Base-by-base conservation (phyloP, 2,797 vertebrate species). In the Trematomus bernacchii region DNA sequence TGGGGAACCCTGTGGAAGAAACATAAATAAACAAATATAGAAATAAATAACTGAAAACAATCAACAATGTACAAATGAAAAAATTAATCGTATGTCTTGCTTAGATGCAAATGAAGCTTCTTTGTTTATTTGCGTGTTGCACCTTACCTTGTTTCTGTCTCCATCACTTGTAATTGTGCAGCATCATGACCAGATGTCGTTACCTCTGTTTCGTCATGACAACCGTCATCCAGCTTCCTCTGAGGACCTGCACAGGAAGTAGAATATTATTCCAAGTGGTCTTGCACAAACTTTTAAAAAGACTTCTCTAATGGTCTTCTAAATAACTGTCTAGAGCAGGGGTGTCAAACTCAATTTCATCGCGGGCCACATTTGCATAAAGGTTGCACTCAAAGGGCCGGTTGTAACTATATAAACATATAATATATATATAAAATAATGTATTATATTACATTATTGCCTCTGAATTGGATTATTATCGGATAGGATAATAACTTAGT, bases 201-300 rank as follows among this genome's bases (percentile, higher is more conserved):
- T 46, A 23, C 15, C 15, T 68, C 37, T 16, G 0, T 37, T n/a
- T 15, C 33, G 3, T 54, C 13, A 16, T 14, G 16, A 19, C 12
- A 15, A 23, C 10, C 2, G 0, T n/a, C 0, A 42, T 10, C 23
- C 14, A 14, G 13, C 0, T 1, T 10, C 16, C 3, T 14, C 2
- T 0, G 15, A 8, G 33, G 6, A 37, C 33, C 33, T 37, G 33
- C 33, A 37, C 33, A 37, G 33, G 33, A 37, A 37, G 33, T 37
- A 8, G 33, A 37, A 8, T 37, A 37, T 27, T 13, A 71, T 53
- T n/a, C 10, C 1, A 30, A 15, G n/a, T 9, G 12, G 1, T 57
- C 8, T 43, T 47, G 14, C 11, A 61, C 42, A 53, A 53, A 40
- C 6, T 19, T 40, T 21, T 3, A 2, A 0, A 10, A 10, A 18